Evolutionary conservation across 2,113 vertebrate species (phyloP).

Genomic region (Carassius gibelio): DNA sequence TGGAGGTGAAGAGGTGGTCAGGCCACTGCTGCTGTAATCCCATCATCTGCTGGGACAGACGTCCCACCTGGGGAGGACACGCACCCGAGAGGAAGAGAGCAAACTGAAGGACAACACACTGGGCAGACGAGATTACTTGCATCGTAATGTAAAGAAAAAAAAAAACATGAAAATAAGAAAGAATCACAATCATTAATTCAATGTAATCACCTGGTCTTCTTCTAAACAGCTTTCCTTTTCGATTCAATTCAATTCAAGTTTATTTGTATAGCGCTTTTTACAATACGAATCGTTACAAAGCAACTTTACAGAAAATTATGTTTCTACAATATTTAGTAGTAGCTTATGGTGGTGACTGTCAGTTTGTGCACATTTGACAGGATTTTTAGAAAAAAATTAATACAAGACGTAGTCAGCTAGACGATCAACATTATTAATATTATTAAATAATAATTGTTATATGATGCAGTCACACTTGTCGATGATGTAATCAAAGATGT

Average conservation of each 20-base stretch:
- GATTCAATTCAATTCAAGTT: too few relatives aligned
- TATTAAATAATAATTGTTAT: too few relatives aligned
- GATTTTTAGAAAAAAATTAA: too few relatives aligned
- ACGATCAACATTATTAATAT: too few relatives aligned
- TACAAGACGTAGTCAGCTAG: too few relatives aligned
- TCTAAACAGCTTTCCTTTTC: not conserved
- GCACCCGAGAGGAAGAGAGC: conserved; percentile 4
- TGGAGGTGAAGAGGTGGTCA: conserved; percentile 58
- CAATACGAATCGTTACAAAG: too few relatives aligned
- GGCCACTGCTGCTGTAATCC: conserved; percentile 55
- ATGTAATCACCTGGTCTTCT: not conserved
- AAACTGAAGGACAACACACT: conserved; percentile 42
- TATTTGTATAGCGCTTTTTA: too few relatives aligned
- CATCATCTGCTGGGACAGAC: conserved; percentile 55
- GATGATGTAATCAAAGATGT: not conserved
- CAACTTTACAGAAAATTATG: too few relatives aligned
- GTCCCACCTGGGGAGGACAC: conserved; percentile 52
- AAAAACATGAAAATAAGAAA: not conserved
- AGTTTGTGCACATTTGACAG: too few relatives aligned
- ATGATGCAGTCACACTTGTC: too few relatives aligned
- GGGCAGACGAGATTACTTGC: conserved; percentile 14
- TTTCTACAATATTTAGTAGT: too few relatives aligned
- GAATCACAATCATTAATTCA: not conserved
- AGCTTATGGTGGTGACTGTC: too few relatives aligned
- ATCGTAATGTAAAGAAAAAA: conserved; percentile 11